phyloP scores from a whole-genome alignment of 2,113 vertebrate species.

The Peromyscus polionotus region DNA sequence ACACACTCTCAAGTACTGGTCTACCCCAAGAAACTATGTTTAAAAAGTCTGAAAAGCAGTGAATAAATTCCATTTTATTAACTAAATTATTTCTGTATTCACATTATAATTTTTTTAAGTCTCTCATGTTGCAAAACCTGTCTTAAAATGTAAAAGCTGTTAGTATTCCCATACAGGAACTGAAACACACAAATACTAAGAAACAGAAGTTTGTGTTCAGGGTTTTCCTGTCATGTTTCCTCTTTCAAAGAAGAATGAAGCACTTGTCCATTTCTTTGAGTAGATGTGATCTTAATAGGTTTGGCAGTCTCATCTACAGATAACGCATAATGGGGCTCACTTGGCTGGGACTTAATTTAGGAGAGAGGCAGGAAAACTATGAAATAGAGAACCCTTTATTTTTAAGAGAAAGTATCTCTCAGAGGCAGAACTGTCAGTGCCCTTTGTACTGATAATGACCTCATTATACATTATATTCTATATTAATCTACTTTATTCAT shows the following conservation, averaged over 20 bases:
- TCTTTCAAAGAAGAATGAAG: constrained; percentile 17
- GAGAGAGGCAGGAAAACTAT: not conserved
- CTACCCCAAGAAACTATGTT: constrained; percentile 15
- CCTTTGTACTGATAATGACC: not conserved
- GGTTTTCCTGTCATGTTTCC: not conserved
- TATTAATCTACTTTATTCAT: not conserved
- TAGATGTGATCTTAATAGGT: not conserved
- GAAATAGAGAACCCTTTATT: not conserved
- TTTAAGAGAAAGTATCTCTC: constrained; percentile 40
- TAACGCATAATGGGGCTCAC: not conserved
- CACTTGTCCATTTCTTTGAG: not conserved
- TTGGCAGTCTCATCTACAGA: constrained; percentile 24
- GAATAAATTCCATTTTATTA: not conserved
- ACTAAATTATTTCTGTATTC: not conserved
- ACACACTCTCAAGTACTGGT: not conserved
- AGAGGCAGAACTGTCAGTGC: not conserved
- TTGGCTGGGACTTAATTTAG: not conserved
- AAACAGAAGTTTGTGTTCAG: not conserved
- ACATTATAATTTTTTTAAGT: constrained; percentile 17
- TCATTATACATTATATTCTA: not conserved
- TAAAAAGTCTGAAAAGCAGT: constrained; percentile 38
- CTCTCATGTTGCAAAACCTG: not conserved
- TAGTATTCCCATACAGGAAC: not conserved
- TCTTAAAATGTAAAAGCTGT: not conserved
- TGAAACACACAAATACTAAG: not conserved